phyloP scores from a whole-genome alignment of 2,113 vertebrate species.

The Pituophis catenifer region DNA sequence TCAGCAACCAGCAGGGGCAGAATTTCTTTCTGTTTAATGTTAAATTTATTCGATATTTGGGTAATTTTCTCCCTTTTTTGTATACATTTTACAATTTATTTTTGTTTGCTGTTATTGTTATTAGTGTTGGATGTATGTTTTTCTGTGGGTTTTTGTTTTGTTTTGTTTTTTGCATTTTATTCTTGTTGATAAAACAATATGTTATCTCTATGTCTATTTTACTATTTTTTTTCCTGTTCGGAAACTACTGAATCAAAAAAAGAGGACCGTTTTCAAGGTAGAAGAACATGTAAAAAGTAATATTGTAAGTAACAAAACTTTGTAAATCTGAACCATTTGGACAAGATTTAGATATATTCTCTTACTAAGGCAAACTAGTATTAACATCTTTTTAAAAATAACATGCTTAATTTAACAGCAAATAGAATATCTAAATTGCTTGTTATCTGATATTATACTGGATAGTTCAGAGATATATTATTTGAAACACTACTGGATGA shows the following conservation, averaged over 20 bases:
- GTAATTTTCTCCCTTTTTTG: not conserved
- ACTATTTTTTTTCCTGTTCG: slow-evolving; percentile 7
- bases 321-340: not conserved
- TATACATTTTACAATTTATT: not conserved
- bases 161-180: no score
- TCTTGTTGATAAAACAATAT: no score
- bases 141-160: no score
- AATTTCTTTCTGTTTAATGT: not conserved
- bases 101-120: not conserved
- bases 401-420: not conserved
- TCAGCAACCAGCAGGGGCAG: not conserved
- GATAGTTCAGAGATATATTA: not conserved
- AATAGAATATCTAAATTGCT: not conserved
- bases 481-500: not conserved
- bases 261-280: slow-evolving; percentile 21
- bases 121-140: no score
- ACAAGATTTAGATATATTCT: not conserved
- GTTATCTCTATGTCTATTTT: not conserved
- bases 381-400: not conserved
- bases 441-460: not conserved
- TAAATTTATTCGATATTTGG: not conserved
- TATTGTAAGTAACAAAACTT: not conserved
- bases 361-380: not conserved
- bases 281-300: slow-evolving; percentile 2
- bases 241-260: not conserved